Conservation (phyloP, 53 echinoderm and acorn worm species). For the Antedon mediterranea region DNA sequence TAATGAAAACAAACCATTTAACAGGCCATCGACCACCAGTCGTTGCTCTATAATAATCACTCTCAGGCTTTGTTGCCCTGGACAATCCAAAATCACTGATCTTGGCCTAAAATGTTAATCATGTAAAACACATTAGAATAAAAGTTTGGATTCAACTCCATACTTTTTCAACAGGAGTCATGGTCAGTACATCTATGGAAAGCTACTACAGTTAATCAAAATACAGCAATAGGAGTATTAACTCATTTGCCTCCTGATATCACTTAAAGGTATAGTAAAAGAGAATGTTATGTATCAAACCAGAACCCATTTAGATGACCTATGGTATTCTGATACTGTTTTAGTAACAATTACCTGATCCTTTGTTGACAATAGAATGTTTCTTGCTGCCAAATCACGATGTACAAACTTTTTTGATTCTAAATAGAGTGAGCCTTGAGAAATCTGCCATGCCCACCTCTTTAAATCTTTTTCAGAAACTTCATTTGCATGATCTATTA, state of each 20-base stretch:
- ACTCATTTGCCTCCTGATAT: no score
- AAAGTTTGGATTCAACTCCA: no score
- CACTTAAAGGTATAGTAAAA: no score
- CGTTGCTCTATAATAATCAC: slow-evolving; percentile 82
- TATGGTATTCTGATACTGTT: no score
- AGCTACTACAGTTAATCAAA: no score
- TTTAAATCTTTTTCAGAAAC: slow-evolving; percentile 39
- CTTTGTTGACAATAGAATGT: slow-evolving; percentile 65
- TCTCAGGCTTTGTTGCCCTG: slow-evolving; percentile 74
- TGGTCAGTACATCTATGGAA: no score
- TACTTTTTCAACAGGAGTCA: no score
- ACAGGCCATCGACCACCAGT: slow-evolving; percentile 95
- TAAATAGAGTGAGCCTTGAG: slow-evolving; percentile 83
- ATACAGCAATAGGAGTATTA: no score
- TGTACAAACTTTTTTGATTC: slow-evolving; percentile 95
- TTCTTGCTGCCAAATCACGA: slow-evolving; percentile 84
- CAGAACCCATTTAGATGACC: no score
- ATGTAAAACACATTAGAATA: no score
- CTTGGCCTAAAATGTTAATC: slow-evolving; percentile 46
- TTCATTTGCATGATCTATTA: slow-evolving; percentile 45
- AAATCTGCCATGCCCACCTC: slow-evolving; percentile 87
- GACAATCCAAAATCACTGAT: slow-evolving; percentile 98
- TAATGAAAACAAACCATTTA: slow-evolving; percentile 50
- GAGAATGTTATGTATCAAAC: no score
- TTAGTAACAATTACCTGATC: slow-evolving; percentile 69